phyloP scores from a whole-genome alignment of 2,888 invertebrate species.

The Monoplex corrugatus region DNA sequence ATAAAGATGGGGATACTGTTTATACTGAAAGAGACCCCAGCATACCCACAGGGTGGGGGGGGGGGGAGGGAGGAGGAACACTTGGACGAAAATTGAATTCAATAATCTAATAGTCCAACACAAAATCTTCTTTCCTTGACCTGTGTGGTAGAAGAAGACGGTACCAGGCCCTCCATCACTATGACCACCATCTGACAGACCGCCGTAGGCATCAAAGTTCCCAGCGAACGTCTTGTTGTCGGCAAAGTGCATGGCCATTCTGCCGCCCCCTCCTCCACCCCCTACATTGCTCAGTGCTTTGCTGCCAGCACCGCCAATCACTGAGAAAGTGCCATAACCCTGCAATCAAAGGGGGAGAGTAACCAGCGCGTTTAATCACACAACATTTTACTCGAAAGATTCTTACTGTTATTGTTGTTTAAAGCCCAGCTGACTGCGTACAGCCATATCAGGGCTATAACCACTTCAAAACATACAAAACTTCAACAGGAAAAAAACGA shows the following conservation, averaged over 20 bases:
- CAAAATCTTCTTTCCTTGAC: too few relatives aligned
- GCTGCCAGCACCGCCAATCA: conserved; percentile 67
- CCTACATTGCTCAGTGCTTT: background rate
- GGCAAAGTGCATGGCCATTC: conserved; percentile 70
- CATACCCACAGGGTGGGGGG: too few relatives aligned
- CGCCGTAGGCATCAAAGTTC: conserved; percentile 66
- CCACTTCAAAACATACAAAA: too few relatives aligned
- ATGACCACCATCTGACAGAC: conserved; percentile 58
- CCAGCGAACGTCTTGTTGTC: conserved; percentile 71
- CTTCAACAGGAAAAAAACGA: too few relatives aligned
- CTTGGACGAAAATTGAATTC: too few relatives aligned
- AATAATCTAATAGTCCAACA: too few relatives aligned
- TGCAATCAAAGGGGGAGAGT: conserved; percentile 42
- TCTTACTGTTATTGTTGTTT: background rate
- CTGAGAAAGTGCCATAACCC: conserved; percentile 72
- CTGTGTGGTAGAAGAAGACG: conserved; percentile 71
- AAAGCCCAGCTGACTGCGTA: background rate
- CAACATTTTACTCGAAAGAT: background rate
- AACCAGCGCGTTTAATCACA: background rate
- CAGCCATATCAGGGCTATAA: too few relatives aligned
- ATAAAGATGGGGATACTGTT: too few relatives aligned
- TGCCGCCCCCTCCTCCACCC: conserved; percentile 68
- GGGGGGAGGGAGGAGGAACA: too few relatives aligned
- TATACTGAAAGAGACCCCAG: too few relatives aligned
- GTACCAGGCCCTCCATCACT: conserved; percentile 71